Evolutionary conservation across 2,113 vertebrate species (phyloP).

Genomic region (Peucedramus taeniatus): DNA sequence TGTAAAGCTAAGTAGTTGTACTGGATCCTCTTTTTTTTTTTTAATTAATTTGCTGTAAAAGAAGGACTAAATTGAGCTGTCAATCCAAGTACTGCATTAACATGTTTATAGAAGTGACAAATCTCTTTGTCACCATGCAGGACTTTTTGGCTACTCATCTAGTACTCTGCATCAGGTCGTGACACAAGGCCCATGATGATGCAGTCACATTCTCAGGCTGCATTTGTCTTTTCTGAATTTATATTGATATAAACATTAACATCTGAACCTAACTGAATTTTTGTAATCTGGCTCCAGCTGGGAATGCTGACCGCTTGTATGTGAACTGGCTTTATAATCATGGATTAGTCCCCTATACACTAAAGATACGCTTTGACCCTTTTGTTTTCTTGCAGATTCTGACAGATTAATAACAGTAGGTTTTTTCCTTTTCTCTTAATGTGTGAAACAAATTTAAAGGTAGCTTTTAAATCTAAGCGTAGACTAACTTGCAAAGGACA

Average conservation of each 20-base stretch:
- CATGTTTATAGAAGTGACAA: background rate
- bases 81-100: background rate
- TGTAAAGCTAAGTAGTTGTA: background rate
- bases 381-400: background rate
- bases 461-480: background rate
- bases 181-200: background rate
- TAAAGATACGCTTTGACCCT: background rate
- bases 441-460: background rate
- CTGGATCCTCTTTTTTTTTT: background rate
- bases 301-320: background rate
- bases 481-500: background rate
- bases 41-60: background rate
- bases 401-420: background rate
- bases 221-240: background rate
- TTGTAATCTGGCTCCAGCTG: background rate
- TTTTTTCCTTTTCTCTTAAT: background rate
- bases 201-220: background rate
- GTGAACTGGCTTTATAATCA: background rate
- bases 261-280: background rate
- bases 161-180: background rate
- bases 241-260: background rate
- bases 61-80: background rate
- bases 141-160: background rate
- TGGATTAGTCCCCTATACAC: background rate
- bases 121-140: background rate